Conservation (phyloP, 2,888 invertebrate species). For the Ashinkailepas kermadecensis region DNA sequence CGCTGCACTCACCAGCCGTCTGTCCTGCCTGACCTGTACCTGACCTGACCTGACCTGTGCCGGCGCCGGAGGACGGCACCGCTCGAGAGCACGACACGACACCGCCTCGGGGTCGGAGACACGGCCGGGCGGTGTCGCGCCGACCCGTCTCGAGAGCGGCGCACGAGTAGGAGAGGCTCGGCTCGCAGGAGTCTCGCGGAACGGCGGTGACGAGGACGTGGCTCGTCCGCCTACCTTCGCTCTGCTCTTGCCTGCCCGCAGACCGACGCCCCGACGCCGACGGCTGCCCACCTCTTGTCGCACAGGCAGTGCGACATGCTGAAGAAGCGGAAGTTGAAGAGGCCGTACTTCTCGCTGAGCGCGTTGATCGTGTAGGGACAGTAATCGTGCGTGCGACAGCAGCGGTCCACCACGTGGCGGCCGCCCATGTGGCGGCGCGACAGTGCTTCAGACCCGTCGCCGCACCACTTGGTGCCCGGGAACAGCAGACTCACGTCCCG, state of each 20-base stretch:
- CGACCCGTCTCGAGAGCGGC: no score
- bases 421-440: conserved; percentile 40
- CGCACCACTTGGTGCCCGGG: conserved; percentile 54
- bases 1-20: no score
- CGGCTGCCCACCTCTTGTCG: conserved; percentile 39
- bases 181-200: neutral
- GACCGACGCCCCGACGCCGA: neutral
- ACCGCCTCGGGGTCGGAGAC: no score
- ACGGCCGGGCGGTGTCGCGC: no score
- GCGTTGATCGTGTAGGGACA: conserved; percentile 42
- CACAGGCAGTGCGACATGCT: conserved; percentile 44
- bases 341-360: conserved; percentile 39
- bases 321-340: conserved; percentile 43
- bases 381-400: conserved; percentile 42
- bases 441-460: conserved; percentile 39
- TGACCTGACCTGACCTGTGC: no score
- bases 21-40: no score
- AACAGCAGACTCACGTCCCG: conserved; percentile 33
- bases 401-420: conserved; percentile 39
- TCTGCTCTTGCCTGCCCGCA: neutral
- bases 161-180: no score
- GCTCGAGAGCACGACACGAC: no score
- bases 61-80: neutral
- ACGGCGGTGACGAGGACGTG: neutral
- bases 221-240: neutral